A percentile compares a stretch with the other conserved stretches of the same genome.
phyloP scores from a whole-genome alignment of 2,113 vertebrate species.

The Sprattus sprattus region DNA sequence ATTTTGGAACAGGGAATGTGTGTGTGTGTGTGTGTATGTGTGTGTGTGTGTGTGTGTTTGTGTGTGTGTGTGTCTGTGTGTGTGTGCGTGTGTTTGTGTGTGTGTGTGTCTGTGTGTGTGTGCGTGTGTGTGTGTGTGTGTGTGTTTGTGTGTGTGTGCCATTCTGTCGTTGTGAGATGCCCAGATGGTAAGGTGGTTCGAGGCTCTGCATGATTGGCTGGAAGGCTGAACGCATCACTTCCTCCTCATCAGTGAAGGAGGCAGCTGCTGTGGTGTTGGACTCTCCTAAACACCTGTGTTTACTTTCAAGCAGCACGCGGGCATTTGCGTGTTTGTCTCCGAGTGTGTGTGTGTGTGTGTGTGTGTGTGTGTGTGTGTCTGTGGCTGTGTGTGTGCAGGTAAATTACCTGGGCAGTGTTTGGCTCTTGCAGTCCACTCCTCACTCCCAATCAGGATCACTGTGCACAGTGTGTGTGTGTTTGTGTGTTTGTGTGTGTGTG shows the following conservation, averaged over 20 bases:
- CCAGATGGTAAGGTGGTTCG: conserved; percentile 46
- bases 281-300: conserved; percentile 6
- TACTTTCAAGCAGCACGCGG: too few species aligned
- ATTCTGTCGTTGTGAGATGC: background rate
- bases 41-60: background rate
- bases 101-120: background rate
- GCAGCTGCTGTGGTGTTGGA: conserved; percentile 45
- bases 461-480: background rate
- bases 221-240: conserved; percentile 48
- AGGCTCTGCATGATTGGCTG: conserved; percentile 34
- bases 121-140: background rate
- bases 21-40: background rate
- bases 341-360: too few species aligned
- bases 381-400: too few species aligned
- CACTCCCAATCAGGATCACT: background rate
- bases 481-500: conserved; percentile 8
- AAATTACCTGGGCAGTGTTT: too few species aligned
- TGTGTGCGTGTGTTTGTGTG: background rate
- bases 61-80: background rate
- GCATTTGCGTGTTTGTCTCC: background rate
- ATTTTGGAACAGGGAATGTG: background rate
- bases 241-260: conserved; percentile 32
- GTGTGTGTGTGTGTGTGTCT: background rate
- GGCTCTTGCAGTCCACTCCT: too few species aligned
- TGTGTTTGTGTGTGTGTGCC: background rate